Base-by-base conservation (phyloP, 2,888 invertebrate genomes). In the Crocallis elinguaria region DNA sequence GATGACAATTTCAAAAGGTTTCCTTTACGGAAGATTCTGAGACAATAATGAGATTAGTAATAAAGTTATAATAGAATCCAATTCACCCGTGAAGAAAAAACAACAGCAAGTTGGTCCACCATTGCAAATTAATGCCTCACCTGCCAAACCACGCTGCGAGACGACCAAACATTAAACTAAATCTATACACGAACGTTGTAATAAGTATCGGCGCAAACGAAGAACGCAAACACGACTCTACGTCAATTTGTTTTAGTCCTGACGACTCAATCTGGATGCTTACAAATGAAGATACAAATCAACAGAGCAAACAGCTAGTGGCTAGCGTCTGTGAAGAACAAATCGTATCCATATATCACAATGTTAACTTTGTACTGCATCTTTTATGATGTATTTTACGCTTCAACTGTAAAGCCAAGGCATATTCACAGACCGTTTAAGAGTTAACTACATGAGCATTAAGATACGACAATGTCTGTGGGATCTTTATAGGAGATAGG, bases 361-460 rank as follows among this genome's bases (percentile, higher is more conserved):
- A 59, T 62, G 70, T 69, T 68, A 76, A 73, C 75, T 62, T 62
- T 59, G 67, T 64, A 63, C 59, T 73, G 74, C 69, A 65, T 75
- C 72, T 77, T 84, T 82, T 85, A 82, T 82, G 82, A 82, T 71
- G 71, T 69, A 68, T 73, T 79, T 81, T 71, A 79, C 69, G 69
- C 70, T 62, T 66, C 51, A 60, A 50, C 59, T 57, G 60, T 54
- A 53, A 66, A 46, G 45, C 61, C 61, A 67, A 68, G 68, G 64
- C 66, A 66, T 73, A 75, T 67, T 67, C 73, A 69, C 67, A 56
- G 62, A 56, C 64, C 64, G 66, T 77, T 78, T 74, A 70, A 57
- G 68, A 73, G 66, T 68, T 72, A 69, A 70, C 65, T 67, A 59
- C 59, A 29, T 44, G 51, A 51, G 53, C 48, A 65, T 66, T 69